A percentile compares a stretch with the other conserved stretches of the same genome.
Evolutionary conservation across 2,888 invertebrate genomes (phyloP).

Genomic region (Diarsia dahlii): DNA sequence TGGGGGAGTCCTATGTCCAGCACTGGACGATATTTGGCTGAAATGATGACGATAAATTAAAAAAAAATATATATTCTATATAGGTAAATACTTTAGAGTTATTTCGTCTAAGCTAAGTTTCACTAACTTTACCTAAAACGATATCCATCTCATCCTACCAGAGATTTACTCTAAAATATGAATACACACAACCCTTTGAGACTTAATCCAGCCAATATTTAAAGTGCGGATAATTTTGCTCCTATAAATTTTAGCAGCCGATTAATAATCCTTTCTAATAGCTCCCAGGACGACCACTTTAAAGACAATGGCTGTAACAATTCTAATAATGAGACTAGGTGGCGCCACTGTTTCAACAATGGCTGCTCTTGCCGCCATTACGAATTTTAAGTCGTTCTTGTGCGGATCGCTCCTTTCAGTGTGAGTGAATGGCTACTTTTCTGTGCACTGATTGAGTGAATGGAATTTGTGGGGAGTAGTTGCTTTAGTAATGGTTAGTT

Average conservation of each 20-base stretch:
- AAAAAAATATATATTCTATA: too few species aligned
- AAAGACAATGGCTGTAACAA: conserved; percentile 67
- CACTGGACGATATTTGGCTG: too few species aligned
- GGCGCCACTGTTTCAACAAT: conserved; percentile 60
- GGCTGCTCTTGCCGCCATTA: conserved; percentile 66
- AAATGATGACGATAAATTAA: not conserved
- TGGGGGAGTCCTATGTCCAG: too few species aligned
- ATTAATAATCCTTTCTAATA: conserved; percentile 70
- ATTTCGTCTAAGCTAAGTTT: not conserved
- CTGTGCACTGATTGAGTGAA: conserved; percentile 33
- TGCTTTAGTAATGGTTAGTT: not conserved
- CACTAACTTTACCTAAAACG: not conserved
- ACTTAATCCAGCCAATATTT: conserved; percentile 53
- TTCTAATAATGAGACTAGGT: conserved; percentile 72
- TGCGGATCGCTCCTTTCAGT: conserved; percentile 67
- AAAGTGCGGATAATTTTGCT: conserved; percentile 56
- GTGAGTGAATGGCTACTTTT: conserved; percentile 50
- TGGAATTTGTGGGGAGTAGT: conserved; percentile 5
- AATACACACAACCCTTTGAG: conserved; percentile 48
- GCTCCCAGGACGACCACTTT: conserved; percentile 62
- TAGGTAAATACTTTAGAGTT: not conserved
- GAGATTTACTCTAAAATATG: conserved; percentile 45
- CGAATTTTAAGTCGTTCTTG: conserved; percentile 67
- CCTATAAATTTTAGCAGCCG: conserved; percentile 57
- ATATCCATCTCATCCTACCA: not conserved